Evolutionary conservation across 2,113 vertebrate genomes (phyloP).

Genomic region (Chloroceryle aenea): DNA sequence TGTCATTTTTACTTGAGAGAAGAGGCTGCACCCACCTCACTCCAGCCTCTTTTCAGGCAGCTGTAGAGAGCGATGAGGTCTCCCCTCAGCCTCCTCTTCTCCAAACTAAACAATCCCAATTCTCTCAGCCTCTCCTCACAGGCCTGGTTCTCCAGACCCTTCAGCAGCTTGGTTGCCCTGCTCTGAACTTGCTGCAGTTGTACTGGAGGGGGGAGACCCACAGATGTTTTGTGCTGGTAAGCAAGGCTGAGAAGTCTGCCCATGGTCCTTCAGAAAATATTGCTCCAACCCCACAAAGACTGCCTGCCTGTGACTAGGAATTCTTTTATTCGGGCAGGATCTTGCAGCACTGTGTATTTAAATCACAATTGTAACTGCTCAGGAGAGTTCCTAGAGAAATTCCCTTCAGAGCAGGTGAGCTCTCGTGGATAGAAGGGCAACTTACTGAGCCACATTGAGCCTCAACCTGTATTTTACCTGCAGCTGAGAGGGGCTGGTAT

Average conservation of each 20-base stretch:
- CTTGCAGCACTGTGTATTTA: background rate
- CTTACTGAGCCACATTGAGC: background rate
- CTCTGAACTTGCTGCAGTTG: too few relatives aligned
- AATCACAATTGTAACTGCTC: background rate
- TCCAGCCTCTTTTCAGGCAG: too few relatives aligned
- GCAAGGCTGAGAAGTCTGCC: background rate
- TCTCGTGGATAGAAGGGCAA: background rate
- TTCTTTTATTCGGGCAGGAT: background rate
- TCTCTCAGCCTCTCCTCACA: too few relatives aligned
- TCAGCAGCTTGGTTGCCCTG: too few relatives aligned
- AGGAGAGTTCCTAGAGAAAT: background rate
- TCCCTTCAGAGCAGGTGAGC: background rate
- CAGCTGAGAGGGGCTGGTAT: background rate
- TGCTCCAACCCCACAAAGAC: background rate
- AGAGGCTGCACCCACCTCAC: too few relatives aligned
- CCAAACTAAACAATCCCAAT: too few relatives aligned
- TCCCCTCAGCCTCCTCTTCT: too few relatives aligned
- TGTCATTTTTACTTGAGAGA: too few relatives aligned
- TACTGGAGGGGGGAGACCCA: background rate
- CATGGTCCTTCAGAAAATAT: background rate
- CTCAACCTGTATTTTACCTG: background rate
- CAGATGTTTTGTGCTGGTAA: background rate
- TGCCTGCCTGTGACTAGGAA: background rate
- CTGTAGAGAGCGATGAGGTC: too few relatives aligned
- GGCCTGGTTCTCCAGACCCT: too few relatives aligned